These are phyloP conservation scores for Leptocoma aspasia DNA, from an alignment of 2,113 vertebrate species.

Conservation along the genomic window DNA sequence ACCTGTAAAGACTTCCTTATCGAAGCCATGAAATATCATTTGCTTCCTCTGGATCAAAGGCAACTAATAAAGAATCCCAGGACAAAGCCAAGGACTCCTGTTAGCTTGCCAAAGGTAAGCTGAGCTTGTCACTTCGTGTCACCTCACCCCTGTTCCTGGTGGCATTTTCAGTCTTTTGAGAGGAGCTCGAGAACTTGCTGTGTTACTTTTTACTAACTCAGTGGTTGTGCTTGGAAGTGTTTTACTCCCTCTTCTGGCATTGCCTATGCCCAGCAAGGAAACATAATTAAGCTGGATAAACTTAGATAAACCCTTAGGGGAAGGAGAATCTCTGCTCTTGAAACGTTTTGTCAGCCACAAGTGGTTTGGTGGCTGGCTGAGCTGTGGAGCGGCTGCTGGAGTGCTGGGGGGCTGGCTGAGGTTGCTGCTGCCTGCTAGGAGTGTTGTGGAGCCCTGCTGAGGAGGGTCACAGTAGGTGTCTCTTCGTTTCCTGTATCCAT, in stretches of 20 bases:
- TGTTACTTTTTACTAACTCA: not conserved
- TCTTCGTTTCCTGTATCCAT: not conserved
- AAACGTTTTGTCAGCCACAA: not conserved
- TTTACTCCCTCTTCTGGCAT: not conserved
- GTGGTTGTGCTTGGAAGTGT: not conserved
- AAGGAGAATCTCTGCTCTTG: not conserved
- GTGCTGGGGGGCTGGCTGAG: not conserved
- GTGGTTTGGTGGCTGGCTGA: not conserved
- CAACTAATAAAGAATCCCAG: slow-evolving; percentile 94
- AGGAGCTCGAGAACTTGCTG: not conserved
- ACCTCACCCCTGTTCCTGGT: not conserved
- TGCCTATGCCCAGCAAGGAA: not conserved
- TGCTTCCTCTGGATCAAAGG: slow-evolving; percentile 93
- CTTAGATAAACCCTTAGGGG: not conserved
- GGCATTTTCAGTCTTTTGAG: not conserved
- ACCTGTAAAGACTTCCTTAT: slow-evolving; percentile 98
- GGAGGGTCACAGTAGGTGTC: not conserved
- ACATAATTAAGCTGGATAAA: not conserved
- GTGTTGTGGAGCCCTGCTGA: not conserved
- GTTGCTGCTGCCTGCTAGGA: not conserved
- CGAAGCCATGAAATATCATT: slow-evolving; percentile 97
- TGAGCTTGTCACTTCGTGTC: rapidly evolving
- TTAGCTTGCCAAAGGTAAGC: slow-evolving; percentile 90
- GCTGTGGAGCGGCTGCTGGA: not conserved
- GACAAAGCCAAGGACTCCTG: slow-evolving; percentile 89